phyloP scores from a whole-genome alignment of 2,113 vertebrate genomes.

The Tylochromis polylepis region DNA sequence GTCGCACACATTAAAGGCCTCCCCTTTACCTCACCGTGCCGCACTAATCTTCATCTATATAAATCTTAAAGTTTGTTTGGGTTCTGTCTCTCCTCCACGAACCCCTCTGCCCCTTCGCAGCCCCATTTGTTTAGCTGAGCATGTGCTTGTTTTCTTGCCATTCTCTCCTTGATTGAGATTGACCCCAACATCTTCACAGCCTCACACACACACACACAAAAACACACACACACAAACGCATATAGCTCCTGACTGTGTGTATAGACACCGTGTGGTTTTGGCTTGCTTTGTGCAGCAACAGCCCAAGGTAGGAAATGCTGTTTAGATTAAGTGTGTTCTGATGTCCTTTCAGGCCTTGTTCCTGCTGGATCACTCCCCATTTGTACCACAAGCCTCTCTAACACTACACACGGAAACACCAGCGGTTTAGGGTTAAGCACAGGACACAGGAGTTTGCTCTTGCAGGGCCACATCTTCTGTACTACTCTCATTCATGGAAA shows the following conservation, averaged over 20 bases:
- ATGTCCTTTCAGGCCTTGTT: slow-evolving; percentile 51
- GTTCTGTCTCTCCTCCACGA: slow-evolving; percentile 26
- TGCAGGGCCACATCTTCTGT: slow-evolving; percentile 45
- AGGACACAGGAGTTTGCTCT: slow-evolving; percentile 47
- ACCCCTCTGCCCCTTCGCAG: neutral
- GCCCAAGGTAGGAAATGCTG: slow-evolving; percentile 54
- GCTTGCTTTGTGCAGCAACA: slow-evolving; percentile 14
- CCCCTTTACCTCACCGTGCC: neutral
- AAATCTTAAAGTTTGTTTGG: slow-evolving; percentile 54
- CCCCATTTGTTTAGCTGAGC: slow-evolving; percentile 47
- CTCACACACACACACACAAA: neutral
- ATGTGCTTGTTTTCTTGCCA: slow-evolving; percentile 50
- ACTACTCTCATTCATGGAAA: neutral
- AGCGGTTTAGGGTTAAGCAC: slow-evolving; percentile 53
- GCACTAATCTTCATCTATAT: slow-evolving; percentile 3
- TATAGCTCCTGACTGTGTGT: neutral
- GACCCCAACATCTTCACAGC: slow-evolving; percentile 43
- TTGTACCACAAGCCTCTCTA: slow-evolving; percentile 51
- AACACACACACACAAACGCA: neutral
- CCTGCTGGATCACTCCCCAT: slow-evolving; percentile 43
- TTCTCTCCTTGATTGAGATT: slow-evolving; percentile 57
- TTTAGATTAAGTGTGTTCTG: slow-evolving; percentile 51
- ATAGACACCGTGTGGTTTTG: slow-evolving; percentile 48
- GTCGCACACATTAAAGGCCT: slow-evolving; percentile 30
- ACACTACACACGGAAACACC: slow-evolving; percentile 45